phyloP scores from a whole-genome alignment of 1,140 invertebrate species.

The Aphis gossypii region DNA sequence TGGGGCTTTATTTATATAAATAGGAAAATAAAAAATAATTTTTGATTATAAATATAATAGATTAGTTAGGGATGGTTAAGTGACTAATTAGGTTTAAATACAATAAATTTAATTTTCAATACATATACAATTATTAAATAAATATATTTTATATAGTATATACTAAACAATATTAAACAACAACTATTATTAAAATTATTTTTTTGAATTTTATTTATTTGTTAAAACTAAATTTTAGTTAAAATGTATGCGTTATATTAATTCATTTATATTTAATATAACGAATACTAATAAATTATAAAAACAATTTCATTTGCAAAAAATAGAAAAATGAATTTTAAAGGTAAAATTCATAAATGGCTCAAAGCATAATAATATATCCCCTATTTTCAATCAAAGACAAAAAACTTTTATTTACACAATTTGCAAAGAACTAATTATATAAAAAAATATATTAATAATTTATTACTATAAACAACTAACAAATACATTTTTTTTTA shows the following conservation, averaged over 20 bases:
- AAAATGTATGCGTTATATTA: background rate
- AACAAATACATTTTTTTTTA: background rate
- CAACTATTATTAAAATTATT: background rate
- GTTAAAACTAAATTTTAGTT: background rate
- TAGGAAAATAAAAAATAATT: background rate
- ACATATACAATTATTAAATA: background rate
- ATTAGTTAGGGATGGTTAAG: background rate
- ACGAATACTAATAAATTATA: background rate
- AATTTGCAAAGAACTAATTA: too few relatives aligned
- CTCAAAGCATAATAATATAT: too few relatives aligned
- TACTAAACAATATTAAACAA: background rate
- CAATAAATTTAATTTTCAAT: background rate
- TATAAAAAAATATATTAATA: too few relatives aligned
- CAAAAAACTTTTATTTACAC: too few relatives aligned
- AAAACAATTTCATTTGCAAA: background rate
- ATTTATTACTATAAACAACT: too few relatives aligned
- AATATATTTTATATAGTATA: background rate
- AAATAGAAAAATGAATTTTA: background rate
- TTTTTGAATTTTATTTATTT: background rate
- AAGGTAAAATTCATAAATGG: too few relatives aligned
- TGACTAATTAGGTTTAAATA: background rate
- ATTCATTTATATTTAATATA: background rate
- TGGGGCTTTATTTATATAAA: background rate
- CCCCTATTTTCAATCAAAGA: too few relatives aligned
- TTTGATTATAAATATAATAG: background rate